Conservation (phyloP, 2,797 vertebrate genomes). For the Oreortyx pictus region DNA sequence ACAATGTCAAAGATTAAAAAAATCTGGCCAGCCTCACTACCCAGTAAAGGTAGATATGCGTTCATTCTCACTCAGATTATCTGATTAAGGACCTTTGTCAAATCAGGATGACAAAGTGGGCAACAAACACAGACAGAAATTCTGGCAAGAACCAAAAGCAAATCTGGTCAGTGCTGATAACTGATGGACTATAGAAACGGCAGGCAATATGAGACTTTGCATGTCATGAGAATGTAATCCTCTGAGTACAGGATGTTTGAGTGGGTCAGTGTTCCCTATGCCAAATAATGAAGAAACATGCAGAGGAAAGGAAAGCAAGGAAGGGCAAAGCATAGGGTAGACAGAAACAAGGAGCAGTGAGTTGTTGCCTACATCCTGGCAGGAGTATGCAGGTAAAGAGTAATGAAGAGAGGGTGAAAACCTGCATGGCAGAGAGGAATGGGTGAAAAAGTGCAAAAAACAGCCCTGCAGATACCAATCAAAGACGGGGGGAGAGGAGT, state of each 20-base stretch:
- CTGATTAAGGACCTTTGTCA: background rate
- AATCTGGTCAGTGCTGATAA: background rate
- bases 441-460: background rate
- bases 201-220: background rate
- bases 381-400: accelerated
- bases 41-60: background rate
- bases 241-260: background rate
- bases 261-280: background rate
- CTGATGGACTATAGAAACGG: background rate
- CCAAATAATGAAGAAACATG: background rate
- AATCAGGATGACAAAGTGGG: background rate
- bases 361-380: accelerated
- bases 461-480: no score
- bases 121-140: background rate
- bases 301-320: background rate
- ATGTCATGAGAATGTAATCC: background rate
- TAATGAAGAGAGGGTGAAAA: background rate
- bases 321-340: background rate
- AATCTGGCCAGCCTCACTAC: background rate
- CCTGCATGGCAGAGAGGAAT: background rate
- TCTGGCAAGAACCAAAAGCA: background rate
- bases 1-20: background rate
- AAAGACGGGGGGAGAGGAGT: no score
- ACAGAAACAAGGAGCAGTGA: background rate
- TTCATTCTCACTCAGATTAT: background rate